A percentile compares a stretch with the other conserved stretches of the same genome.
These are phyloP conservation scores for Pluvianellus socialis DNA, from an alignment of 2,113 vertebrate species.

Conservation along the genomic window DNA sequence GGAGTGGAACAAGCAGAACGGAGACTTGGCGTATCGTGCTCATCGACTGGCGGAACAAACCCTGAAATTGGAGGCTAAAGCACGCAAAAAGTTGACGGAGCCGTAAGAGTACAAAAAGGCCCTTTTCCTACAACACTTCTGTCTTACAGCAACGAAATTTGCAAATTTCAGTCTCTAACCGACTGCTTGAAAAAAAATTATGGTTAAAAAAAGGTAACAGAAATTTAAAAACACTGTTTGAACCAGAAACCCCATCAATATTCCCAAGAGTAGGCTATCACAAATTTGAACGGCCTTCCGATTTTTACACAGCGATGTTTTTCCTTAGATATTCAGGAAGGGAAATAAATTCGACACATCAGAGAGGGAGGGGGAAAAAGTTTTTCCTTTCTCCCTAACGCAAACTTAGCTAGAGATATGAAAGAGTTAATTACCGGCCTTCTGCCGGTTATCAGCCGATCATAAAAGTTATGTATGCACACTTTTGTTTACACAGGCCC, in stretches of 20 bases:
- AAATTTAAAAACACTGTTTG: not conserved
- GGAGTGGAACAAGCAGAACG: not conserved
- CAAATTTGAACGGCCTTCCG: not conserved
- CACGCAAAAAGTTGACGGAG: not conserved
- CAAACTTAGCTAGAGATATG: not conserved
- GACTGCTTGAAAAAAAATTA: not conserved
- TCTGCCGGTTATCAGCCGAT: not conserved
- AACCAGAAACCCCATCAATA: not conserved
- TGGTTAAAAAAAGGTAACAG: not conserved
- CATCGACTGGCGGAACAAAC: not conserved
- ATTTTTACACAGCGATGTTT: rapidly evolving
- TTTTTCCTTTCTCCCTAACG: not conserved
- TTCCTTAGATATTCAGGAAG: not conserved
- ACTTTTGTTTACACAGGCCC: not conserved
- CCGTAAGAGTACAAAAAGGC: rapidly evolving
- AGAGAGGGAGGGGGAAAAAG: not conserved
- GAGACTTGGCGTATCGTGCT: not conserved
- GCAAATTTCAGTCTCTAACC: not conserved
- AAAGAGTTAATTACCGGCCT: not conserved
- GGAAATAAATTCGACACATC: not conserved
- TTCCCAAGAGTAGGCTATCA: not conserved
- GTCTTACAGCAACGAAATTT: rapidly evolving
- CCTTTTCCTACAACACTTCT: rapidly evolving
- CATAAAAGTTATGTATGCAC: not conserved
- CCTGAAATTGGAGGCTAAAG: not conserved